Conservation (phyloP, 2,888 invertebrate species). For the Mesodorylaimus sp. region DNA sequence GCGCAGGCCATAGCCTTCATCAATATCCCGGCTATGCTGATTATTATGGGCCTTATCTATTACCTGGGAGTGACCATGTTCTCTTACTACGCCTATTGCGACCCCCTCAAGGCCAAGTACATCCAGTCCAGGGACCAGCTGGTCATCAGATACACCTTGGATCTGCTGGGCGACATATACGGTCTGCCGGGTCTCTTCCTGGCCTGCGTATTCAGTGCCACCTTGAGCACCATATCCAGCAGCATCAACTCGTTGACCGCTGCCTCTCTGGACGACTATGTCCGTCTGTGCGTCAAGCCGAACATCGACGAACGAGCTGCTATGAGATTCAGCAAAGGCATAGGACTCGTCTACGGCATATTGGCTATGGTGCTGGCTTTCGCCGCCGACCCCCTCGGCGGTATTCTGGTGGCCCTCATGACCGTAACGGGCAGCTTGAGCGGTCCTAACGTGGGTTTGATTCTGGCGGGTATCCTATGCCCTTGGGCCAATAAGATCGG, state of each 20-base stretch:
- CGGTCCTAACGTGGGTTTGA: conserved; percentile 7
- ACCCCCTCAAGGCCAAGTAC: conserved; percentile 17
- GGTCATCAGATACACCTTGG: conserved; percentile 8
- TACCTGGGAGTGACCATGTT: conserved; percentile 21
- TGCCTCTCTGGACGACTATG: conserved; percentile 9
- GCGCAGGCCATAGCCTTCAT: conserved; percentile 3
- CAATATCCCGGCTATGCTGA: conserved; percentile 6
- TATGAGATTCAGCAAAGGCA: neutral
- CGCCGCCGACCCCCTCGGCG: conserved; percentile 9
- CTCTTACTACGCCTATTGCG: conserved; percentile 22
- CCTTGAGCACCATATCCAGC: conserved; percentile 12
- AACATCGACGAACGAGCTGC: neutral
- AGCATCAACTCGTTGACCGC: conserved; percentile 12
- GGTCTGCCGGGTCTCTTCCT: conserved; percentile 12
- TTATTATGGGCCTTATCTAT: conserved; percentile 19
- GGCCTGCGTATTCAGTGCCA: conserved; percentile 12
- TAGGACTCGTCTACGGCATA: conserved; percentile 1
- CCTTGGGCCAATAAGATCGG: conserved; percentile 8
- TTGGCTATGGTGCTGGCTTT: conserved; percentile 7
- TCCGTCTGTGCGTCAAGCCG: neutral
- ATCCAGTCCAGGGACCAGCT: conserved; percentile 14
- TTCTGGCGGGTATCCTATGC: conserved; percentile 4
- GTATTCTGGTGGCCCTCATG: conserved; percentile 1
- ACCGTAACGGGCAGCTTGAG: conserved; percentile 1
- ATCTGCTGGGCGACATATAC: conserved; percentile 2